Evolutionary conservation across 2,113 vertebrate species (phyloP), one percentile per base, ranked within the genome.

Genomic region (Nymphicus hollandicus): DNA sequence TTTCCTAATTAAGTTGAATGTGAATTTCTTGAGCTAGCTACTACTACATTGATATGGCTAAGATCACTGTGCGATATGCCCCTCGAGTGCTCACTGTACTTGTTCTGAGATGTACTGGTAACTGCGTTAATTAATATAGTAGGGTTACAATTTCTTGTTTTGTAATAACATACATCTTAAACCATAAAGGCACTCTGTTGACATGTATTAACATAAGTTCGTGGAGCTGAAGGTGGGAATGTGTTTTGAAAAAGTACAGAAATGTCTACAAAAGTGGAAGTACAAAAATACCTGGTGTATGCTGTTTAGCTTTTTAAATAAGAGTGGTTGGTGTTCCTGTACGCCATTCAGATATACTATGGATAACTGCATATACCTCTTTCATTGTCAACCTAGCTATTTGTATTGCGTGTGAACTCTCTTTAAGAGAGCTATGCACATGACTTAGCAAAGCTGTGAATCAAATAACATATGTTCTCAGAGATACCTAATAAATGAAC

Each of bases 41-140:
- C 20, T 72, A 1, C 31, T 68, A 4, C 8, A 2, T 4, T 44
- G 28, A 27, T 72, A 6, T 1, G 33, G 4, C 27, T n/a, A 37
- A 64, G 77, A 53, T 89, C 7, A 41, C 5, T 37, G 20, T 47
- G 47, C 4, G 9, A 2, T 81, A 2, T 46, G 86, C 73, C 31
- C 31, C 11, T 49, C 0, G 14, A 74, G 23, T 69, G 68, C 60
- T 63, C 47, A 16, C 18, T 2, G 0, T 63, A 11, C 1, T 4
- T 6, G 4, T 50, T 88, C 31, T 52, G 55, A 41, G 35, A 39
- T 31, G 12, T 50, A 5, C 33, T 50, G 37, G 5, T 82, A 4
- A 4, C 19, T 43, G 11, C 68, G 4, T 55, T 44, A 47, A 5
- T 55, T 44, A 33, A 68, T 46, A 1, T 3, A 56, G 7, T 22